A percentile compares a stretch with the other conserved stretches of the same genome.
phyloP scores from a whole-genome alignment of 2,888 invertebrate species.

The Liposcelis brunnea region DNA sequence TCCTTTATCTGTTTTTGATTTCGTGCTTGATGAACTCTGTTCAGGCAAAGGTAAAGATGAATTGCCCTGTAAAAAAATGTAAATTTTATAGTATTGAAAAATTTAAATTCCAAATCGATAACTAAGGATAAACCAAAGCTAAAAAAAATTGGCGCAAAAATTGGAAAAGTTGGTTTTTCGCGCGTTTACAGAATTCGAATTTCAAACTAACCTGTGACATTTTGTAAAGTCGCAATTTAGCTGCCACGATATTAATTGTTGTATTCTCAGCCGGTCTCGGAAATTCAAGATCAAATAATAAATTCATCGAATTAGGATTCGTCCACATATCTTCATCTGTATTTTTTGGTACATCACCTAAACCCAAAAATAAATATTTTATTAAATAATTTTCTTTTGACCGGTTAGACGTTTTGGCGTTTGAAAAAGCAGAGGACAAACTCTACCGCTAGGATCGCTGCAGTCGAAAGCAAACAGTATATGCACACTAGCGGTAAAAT shows the following conservation, averaged over 20 bases:
- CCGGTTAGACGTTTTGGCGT: background rate
- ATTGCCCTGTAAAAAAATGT: too few relatives aligned
- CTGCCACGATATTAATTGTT: conserved; percentile 33
- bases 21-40: conserved; percentile 9
- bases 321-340: conserved; percentile 36
- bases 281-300: conserved; percentile 35
- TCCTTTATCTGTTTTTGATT: background rate
- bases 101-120: too few relatives aligned
- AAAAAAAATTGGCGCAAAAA: too few relatives aligned
- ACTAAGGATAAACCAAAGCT: too few relatives aligned
- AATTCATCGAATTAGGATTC: conserved; percentile 34
- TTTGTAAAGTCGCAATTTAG: conserved; percentile 33
- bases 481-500: too few relatives aligned
- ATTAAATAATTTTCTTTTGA: background rate
- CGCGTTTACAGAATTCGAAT: too few relatives aligned
- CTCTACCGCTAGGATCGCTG: too few relatives aligned
- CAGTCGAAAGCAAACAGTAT: too few relatives aligned
- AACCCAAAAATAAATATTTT: conserved; percentile 9
- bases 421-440: too few relatives aligned
- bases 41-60: conserved; percentile 10
- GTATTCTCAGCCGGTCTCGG: conserved; percentile 26
- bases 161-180: too few relatives aligned
- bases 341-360: conserved; percentile 36
- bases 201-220: conserved; percentile 29
- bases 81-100: too few relatives aligned